Conservation (phyloP, 64 coral and sea anemone genomes). For the Actinia tenebrosa region DNA sequence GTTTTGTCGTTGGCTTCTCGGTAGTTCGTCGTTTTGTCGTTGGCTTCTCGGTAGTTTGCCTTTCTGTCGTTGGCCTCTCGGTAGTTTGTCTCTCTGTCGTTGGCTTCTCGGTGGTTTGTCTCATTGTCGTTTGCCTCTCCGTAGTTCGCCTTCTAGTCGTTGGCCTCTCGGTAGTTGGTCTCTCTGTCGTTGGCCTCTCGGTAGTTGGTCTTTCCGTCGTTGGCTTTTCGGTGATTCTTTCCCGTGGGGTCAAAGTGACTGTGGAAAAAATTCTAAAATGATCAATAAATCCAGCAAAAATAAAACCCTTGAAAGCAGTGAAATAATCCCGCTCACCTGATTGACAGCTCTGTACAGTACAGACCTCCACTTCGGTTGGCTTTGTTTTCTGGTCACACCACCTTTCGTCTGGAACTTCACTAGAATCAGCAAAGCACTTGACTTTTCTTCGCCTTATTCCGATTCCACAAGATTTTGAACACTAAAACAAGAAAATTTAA, state of each 20-base stretch:
- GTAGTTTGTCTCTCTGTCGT: conserved; percentile 25
- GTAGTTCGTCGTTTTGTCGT: conserved; percentile 17
- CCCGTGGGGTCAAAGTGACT: background rate
- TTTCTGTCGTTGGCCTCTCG: background rate
- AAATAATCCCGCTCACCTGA: background rate
- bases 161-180: background rate
- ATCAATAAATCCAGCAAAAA: background rate
- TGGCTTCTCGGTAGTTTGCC: conserved; percentile 14
- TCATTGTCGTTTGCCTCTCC: background rate
- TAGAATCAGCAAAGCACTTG: conserved; percentile 53
- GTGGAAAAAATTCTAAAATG: background rate
- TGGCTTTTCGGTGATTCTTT: background rate
- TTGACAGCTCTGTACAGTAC: background rate
- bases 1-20: background rate
- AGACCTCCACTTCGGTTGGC: conserved; percentile 20
- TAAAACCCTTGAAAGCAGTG: too few relatives aligned
- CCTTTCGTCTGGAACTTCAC: conserved; percentile 33
- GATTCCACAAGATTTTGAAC: conserved; percentile 42
- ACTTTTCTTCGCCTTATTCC: conserved; percentile 33
- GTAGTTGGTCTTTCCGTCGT: conserved; percentile 5
- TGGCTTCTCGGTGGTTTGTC: conserved; percentile 8
- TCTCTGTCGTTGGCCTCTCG: background rate
- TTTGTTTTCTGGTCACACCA: conserved; percentile 43
- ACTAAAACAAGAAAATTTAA: conserved; percentile 5
- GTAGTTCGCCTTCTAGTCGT: background rate